A percentile compares a stretch with the other conserved stretches of the same genome.
phyloP scores from a whole-genome alignment of 2,113 vertebrate species.

The Anas platyrhynchos region DNA sequence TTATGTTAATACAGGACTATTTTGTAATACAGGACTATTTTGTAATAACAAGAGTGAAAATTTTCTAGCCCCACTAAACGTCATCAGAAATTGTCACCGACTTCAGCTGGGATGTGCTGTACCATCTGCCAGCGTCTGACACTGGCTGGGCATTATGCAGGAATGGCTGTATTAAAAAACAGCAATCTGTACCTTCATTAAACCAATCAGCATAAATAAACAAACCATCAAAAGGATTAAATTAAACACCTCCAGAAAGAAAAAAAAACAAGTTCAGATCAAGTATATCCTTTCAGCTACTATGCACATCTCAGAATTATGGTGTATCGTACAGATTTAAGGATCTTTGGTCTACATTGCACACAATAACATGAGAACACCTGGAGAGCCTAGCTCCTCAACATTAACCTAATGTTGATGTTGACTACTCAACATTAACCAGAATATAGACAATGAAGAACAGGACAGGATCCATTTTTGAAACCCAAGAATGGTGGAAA shows the following conservation, averaged over 20 bases:
- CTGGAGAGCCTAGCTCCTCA: neutral
- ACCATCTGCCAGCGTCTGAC: neutral
- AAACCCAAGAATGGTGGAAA: neutral
- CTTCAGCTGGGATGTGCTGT: neutral
- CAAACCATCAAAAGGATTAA: neutral
- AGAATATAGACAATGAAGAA: neutral
- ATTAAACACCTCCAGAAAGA: neutral
- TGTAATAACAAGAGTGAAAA: neutral
- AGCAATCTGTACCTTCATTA: neutral
- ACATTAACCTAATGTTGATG: too few relatives aligned
- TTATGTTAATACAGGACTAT: neutral
- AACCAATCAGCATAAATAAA: neutral
- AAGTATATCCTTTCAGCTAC: neutral
- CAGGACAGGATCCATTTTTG: neutral
- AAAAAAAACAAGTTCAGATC: neutral
- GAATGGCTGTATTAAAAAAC: neutral
- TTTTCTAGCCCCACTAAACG: neutral
- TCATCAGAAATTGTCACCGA: neutral
- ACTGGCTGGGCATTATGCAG: neutral
- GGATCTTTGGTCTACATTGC: neutral
- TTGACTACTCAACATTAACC: neutral
- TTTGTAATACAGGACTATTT: neutral
- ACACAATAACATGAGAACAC: neutral
- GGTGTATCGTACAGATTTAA: neutral
- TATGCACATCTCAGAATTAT: neutral